These are phyloP conservation scores for Aspidoscelis tigris DNA, from an alignment of 2,113 vertebrate species.

Conservation along the genomic window DNA sequence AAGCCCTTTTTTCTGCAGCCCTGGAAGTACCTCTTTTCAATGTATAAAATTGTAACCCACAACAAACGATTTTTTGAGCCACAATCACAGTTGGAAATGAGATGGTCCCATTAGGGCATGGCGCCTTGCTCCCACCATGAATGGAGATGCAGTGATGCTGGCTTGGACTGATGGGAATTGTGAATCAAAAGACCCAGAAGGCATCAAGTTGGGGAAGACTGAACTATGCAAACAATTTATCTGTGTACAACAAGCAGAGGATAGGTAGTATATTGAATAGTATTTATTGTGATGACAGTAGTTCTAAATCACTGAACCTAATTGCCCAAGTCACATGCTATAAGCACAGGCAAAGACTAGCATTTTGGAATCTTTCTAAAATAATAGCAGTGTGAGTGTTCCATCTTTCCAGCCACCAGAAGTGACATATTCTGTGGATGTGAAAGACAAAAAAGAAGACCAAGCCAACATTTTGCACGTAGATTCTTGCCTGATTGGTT, in stretches of 20 bases:
- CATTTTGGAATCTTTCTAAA: not conserved
- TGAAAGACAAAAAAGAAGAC: slow-evolving; percentile 29
- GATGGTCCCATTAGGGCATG: no score
- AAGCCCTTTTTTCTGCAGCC: no score
- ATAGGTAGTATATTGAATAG: not conserved
- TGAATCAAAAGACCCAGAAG: no score
- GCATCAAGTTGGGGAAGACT: no score
- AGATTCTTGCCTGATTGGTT: slow-evolving; percentile 56
- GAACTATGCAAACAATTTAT: not conserved
- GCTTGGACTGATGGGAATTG: no score
- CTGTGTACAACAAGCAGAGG: not conserved
- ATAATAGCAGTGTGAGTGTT: not conserved
- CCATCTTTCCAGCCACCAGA: not conserved
- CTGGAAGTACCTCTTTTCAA: no score
- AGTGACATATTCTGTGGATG: slow-evolving; percentile 10
- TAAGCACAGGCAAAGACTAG: not conserved
- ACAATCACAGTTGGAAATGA: no score
- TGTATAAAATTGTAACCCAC: no score
- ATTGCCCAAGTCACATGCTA: not conserved
- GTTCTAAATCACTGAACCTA: not conserved
- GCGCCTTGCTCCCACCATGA: no score
- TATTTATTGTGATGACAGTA: not conserved
- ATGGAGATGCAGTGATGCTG: no score
- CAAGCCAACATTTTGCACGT: slow-evolving; percentile 8
- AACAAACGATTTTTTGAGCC: no score